Conservation (phyloP, 37 sponge, comb jelly and placozoan species). For the Aphrocallistes beatrix region DNA sequence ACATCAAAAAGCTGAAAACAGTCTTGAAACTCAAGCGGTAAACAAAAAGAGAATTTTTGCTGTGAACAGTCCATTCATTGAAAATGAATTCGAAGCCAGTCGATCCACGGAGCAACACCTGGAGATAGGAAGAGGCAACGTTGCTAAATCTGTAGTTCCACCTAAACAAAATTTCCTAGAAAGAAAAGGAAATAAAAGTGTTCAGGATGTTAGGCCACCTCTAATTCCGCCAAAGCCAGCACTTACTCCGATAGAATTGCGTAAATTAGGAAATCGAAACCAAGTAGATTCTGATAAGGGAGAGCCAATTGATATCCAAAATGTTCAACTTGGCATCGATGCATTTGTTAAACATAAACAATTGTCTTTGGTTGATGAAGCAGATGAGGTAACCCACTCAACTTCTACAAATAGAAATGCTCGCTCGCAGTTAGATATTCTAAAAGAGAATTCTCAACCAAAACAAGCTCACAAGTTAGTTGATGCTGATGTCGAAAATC, state of each 20-base stretch:
- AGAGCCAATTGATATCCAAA: too few species aligned
- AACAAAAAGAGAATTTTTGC: background rate
- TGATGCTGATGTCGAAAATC: too few species aligned
- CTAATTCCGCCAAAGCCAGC: background rate
- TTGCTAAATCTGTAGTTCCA: background rate
- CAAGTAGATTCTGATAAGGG: too few species aligned
- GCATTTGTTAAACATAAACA: too few species aligned
- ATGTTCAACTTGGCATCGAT: too few species aligned
- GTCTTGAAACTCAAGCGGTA: background rate
- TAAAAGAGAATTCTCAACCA: too few species aligned
- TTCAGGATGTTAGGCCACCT: background rate
- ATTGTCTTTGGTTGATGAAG: background rate
- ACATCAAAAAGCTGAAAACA: background rate
- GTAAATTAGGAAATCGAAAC: too few species aligned
- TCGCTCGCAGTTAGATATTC: too few species aligned
- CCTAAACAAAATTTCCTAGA: background rate
- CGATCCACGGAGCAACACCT: background rate
- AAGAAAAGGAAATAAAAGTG: background rate
- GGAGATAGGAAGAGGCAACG: background rate
- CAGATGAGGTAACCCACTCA: background rate
- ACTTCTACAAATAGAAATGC: too few species aligned
- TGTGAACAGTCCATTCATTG: background rate
- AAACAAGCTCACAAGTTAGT: too few species aligned
- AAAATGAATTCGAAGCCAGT: background rate
- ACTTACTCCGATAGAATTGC: too few species aligned